A percentile compares a stretch with the other conserved stretches of the same genome.
These are phyloP conservation scores for Poeciliopsis turneri DNA, from an alignment of 2,797 vertebrate species.

Conservation along the genomic window DNA sequence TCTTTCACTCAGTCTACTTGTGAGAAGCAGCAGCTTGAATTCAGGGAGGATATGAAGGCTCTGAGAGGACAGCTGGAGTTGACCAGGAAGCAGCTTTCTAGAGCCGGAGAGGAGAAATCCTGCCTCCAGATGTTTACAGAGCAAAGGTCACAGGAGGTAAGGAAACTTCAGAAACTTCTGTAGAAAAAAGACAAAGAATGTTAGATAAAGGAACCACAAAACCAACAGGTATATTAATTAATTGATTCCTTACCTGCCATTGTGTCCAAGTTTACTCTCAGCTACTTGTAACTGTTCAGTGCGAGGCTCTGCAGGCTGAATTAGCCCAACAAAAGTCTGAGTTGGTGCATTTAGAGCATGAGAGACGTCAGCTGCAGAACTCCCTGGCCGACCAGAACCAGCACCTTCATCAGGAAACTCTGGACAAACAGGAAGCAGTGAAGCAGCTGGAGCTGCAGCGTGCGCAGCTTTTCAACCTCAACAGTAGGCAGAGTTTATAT, in stretches of 20 bases:
- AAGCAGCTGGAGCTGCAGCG: slow-evolving; percentile 71
- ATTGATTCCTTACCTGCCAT: not conserved
- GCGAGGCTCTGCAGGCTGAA: slow-evolving; percentile 66
- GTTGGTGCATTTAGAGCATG: slow-evolving; percentile 66
- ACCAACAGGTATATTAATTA: slow-evolving; percentile 42
- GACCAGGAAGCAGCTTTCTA: slow-evolving; percentile 70
- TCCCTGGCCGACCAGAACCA: slow-evolving; percentile 67
- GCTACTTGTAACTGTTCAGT: slow-evolving; percentile 40
- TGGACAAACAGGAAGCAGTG: slow-evolving; percentile 80
- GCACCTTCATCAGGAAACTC: slow-evolving; percentile 70
- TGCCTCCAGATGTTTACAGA: slow-evolving; percentile 67
- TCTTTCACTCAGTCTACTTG: slow-evolving; percentile 67
- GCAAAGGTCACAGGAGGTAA: slow-evolving; percentile 71
- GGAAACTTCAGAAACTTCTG: slow-evolving; percentile 72
- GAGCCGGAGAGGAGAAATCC: slow-evolving; percentile 67
- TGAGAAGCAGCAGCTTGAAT: slow-evolving; percentile 74
- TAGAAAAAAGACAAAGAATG: slow-evolving; percentile 72
- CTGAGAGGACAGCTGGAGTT: slow-evolving; percentile 71
- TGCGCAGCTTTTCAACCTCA: slow-evolving; percentile 71
- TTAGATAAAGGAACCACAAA: slow-evolving; percentile 72
- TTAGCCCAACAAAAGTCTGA: slow-evolving; percentile 78
- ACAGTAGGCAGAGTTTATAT: slow-evolving; percentile 73
- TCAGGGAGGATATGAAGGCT: slow-evolving; percentile 67
- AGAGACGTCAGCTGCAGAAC: slow-evolving; percentile 52
- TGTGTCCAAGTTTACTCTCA: slow-evolving; percentile 26